Evolutionary conservation across 2,888 invertebrate genomes (phyloP), one percentile per base, ranked within the genome.

Genomic region (Tineola bisselliella): DNA sequence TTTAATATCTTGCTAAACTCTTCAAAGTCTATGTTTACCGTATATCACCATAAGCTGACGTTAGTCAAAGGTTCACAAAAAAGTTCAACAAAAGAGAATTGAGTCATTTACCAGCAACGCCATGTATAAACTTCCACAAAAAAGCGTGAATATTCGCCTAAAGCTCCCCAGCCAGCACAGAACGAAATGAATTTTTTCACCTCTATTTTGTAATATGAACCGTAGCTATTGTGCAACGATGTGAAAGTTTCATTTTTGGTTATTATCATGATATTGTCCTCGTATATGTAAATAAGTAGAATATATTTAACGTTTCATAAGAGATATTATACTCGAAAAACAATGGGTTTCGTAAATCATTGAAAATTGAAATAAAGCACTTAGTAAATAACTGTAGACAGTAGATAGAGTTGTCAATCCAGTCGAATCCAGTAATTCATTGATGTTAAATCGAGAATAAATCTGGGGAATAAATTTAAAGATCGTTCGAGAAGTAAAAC

Each of bases 121-220:
- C 38, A 38, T 38, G 38, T 38, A 38, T 38, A 38, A 38, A 38
- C 38, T 10, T 10, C 10, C 38, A 38, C n/a, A 38, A 38, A 38
- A 25, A 38, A 38, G 38, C 38, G 38, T 12, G 38, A 38, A 38
- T 38, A 38, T 38, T 38, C 38, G 38, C 11, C 38, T 48, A 48
- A 48, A 15, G 18, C 48, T 44, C 44, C 48, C 18, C 48, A 15
- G 5, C 15, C 48, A 48, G 6, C 48, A 54, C 25, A 13, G n/a
- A 54, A 54, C n/a, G 25, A 54, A 54, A 54, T 54, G 54, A 54
- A 25, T 54, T 54, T 54, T 54, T 54, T 54, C 54, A 54, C 48
- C 48, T 48, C 15, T 48, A 17, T 48, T 48, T 48, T 48, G 48
- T 48, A 48, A 48, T 48, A 48, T 48, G 15, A 48, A 48, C 48